Percentiles rank a stretch among this genome's conserved stretches.
phyloP scores from a whole-genome alignment of 2,888 invertebrate genomes.

The Cheilosia vulpina region DNA sequence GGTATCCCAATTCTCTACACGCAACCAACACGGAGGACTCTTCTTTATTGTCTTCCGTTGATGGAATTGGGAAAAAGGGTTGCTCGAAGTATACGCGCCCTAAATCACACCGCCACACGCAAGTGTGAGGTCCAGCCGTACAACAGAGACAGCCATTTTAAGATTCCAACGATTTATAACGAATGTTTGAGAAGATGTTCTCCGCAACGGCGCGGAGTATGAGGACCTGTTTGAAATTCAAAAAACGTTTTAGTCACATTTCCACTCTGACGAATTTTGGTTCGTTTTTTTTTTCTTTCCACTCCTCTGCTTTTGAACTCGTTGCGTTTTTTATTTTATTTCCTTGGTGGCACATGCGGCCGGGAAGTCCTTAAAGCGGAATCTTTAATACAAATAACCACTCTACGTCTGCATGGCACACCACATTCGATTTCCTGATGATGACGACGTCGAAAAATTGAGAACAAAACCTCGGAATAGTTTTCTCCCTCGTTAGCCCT shows the following conservation, averaged over 20 bases:
- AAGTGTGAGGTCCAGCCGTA: slow-evolving; percentile 61
- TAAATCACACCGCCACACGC: slow-evolving; percentile 58
- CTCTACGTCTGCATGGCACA: slow-evolving; percentile 46
- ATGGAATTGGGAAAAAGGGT: slow-evolving; percentile 58
- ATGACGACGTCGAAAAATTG: slow-evolving; percentile 33
- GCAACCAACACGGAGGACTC: slow-evolving; percentile 24
- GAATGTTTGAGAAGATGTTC: slow-evolving; percentile 55
- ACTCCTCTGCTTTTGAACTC: slow-evolving; percentile 27
- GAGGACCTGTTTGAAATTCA: slow-evolving; percentile 69
- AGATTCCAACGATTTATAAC: slow-evolving; percentile 71
- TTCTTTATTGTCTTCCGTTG: slow-evolving; percentile 56
- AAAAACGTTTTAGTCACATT: slow-evolving; percentile 74
- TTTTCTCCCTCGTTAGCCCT: slow-evolving; percentile 10
- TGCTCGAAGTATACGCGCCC: slow-evolving; percentile 51
- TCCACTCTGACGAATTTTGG: slow-evolving; percentile 68
- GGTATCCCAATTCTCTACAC: slow-evolving; percentile 8
- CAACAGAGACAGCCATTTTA: slow-evolving; percentile 61
- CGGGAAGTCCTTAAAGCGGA: slow-evolving; percentile 16
- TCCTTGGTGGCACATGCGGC: slow-evolving; percentile 32
- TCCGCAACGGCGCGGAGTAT: slow-evolving; percentile 6
- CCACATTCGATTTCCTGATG: slow-evolving; percentile 63
- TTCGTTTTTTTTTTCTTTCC: slow-evolving; percentile 41
- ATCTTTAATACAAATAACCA: slow-evolving; percentile 60
- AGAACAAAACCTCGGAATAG: slow-evolving; percentile 31
- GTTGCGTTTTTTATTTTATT: background rate